Evolutionary conservation across 2,113 vertebrate species (phyloP).

Genomic region (Podiceps cristatus): DNA sequence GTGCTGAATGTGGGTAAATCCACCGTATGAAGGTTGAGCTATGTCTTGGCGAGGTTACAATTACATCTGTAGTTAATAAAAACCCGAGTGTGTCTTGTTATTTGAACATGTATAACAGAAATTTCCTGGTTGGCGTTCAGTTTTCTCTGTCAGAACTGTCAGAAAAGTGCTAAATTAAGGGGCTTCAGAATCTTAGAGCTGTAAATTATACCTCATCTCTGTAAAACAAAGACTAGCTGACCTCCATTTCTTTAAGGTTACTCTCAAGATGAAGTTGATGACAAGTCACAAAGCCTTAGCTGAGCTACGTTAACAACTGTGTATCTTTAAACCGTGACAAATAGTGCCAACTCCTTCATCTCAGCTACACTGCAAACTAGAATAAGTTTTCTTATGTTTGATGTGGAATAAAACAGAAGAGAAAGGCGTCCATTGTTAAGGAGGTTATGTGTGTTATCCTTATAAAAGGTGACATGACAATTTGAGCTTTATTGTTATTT

Average conservation of each 20-base stretch:
- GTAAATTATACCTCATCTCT: not conserved
- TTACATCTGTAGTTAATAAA: not conserved
- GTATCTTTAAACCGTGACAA: not conserved
- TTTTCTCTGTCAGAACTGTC: not conserved
- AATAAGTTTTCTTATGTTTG: not conserved
- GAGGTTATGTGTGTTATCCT: not conserved
- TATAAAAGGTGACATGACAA: not conserved
- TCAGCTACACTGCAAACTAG: not conserved
- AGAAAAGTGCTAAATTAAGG: not conserved
- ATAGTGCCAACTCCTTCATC: not conserved
- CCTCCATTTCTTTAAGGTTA: not conserved
- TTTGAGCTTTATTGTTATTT: not conserved
- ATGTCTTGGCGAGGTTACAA: not conserved
- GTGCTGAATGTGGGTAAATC: not conserved
- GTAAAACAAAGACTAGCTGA: not conserved
- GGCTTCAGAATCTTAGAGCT: not conserved
- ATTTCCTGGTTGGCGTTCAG: not conserved
- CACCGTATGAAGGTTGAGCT: not conserved
- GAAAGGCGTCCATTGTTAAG: not conserved
- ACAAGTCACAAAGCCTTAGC: not conserved
- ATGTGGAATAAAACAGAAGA: not conserved
- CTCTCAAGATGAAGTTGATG: not conserved
- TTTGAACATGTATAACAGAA: not conserved
- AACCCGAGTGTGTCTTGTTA: accelerated
- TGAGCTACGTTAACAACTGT: not conserved